A percentile compares a stretch with the other conserved stretches of the same genome.
Evolutionary conservation across 1,140 invertebrate genomes (phyloP).

Genomic region (Leptinotarsa lineolata): DNA sequence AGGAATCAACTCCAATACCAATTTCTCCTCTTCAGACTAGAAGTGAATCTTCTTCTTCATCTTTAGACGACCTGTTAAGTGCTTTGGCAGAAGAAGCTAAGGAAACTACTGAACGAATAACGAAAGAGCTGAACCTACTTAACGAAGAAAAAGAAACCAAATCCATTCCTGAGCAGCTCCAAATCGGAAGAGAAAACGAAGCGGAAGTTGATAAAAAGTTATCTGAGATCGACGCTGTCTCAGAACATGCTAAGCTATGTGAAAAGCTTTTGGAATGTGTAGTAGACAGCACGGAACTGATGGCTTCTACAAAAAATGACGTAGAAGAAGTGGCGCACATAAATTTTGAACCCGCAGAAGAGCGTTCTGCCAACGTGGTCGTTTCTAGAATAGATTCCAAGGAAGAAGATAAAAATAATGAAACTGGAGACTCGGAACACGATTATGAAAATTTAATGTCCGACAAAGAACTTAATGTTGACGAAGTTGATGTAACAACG

Average conservation of each 20-base stretch:
- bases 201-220: conserved; percentile 32
- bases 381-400: conserved; percentile 44
- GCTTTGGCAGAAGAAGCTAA: conserved; percentile 52
- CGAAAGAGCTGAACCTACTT: conserved; percentile 59
- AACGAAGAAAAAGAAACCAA: conserved; percentile 49
- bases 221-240: conserved; percentile 55
- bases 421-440: conserved; percentile 46
- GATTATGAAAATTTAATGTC: conserved; percentile 53
- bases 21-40: conserved; percentile 41
- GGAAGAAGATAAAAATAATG: conserved; percentile 23
- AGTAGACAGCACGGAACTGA: conserved; percentile 48
- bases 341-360: conserved; percentile 35
- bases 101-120: conserved; percentile 62
- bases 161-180: conserved; percentile 15
- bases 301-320: conserved; percentile 35
- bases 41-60: conserved; percentile 38
- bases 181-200: conserved; percentile 18
- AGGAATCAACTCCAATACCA: conserved; percentile 46
- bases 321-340: conserved; percentile 46
- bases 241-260: conserved; percentile 57
- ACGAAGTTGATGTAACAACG: conserved; percentile 19
- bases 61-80: conserved; percentile 51
- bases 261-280: conserved; percentile 57
- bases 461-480: conserved; percentile 37
- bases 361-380: conserved; percentile 38